Evolutionary conservation across 1,140 invertebrate genomes (phyloP), one percentile per base, ranked within the genome.

Genomic region (Atta texana): DNA sequence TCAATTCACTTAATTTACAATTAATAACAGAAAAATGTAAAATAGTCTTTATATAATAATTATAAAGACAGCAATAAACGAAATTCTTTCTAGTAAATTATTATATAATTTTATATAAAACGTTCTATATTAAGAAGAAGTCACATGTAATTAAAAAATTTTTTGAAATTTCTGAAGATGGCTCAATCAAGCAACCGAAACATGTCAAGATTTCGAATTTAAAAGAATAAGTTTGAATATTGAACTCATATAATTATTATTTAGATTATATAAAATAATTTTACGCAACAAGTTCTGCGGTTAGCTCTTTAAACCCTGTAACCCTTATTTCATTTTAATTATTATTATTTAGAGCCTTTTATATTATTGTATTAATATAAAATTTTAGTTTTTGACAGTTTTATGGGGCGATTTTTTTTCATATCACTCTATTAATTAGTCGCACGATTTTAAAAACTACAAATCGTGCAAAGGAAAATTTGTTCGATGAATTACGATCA

Each of bases 401-500:
- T 44, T 3, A 44, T 44, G 10, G 8, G 39, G 10, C 8, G 0
- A 12, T 44, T 44, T 7, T 61, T 21, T 5, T 44, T 8, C 28
- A 74, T 49, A 39, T 82, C 44, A 12, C 2, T 49, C 3, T 7
- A 74, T 84, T 75, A 82, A 82, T 61, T 24, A 51, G 28, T 51
- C 55, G 24, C 6, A 21, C 28, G 68, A 49, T 49, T 82, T 69
- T 39, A 59, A 44, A 82, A 75, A 61, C 14, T 59, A 14, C 39
- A 74, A 49, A 74, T 49, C 1, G 24, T 12, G 2, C 55, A 31
- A 31, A 61, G 39, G n/a, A 71, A 84, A 74, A 84, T 75, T 34
- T 74, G 68, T 14, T 10, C 24, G 24, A 84, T 74, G 24, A 84
- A 84, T 74, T 39, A 74, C 55, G 24, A 74, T 74, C 63, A 74